Evolutionary conservation across 2,888 invertebrate genomes (phyloP).

Genomic region (Conomelus anceps): DNA sequence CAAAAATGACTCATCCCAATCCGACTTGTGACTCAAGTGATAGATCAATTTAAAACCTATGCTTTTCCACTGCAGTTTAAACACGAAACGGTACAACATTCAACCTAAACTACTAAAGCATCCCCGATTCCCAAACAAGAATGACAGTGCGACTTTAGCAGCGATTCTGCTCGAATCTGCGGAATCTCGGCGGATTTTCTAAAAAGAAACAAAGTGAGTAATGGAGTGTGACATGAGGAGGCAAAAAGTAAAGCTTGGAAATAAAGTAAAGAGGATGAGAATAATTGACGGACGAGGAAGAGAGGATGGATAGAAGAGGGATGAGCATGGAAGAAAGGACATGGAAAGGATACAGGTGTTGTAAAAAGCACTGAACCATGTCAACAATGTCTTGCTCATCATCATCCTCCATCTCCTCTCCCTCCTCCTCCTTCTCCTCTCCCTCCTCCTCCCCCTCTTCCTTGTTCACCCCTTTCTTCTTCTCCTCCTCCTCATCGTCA

Average conservation of each 20-base stretch:
- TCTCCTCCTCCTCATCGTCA: not conserved
- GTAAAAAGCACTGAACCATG: not conserved
- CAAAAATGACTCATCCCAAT: too few species aligned
- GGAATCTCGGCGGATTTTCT: not conserved
- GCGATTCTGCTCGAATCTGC: not conserved
- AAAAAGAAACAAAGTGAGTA: not conserved
- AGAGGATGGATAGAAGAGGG: not conserved
- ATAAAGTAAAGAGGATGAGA: not conserved
- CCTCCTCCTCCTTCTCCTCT: too few species aligned
- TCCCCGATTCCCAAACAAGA: not conserved
- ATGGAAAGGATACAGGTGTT: not conserved
- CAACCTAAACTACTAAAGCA: conserved; percentile 30
- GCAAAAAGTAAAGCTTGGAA: not conserved
- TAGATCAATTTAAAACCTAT: too few species aligned
- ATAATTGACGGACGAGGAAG: too few species aligned
- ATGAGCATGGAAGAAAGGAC: not conserved
- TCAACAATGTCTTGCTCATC: not conserved
- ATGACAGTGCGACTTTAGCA: not conserved
- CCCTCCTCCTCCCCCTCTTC: too few species aligned
- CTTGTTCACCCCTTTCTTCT: not conserved
- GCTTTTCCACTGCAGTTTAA: too few species aligned
- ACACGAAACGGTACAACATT: conserved; percentile 31
- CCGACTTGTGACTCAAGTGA: too few species aligned
- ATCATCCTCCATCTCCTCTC: too few species aligned
- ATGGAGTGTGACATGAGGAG: not conserved